A percentile compares a stretch with the other conserved stretches of the same genome.
Conservation (phyloP, 2,113 vertebrate genomes). For the Thunnus thynnus region DNA sequence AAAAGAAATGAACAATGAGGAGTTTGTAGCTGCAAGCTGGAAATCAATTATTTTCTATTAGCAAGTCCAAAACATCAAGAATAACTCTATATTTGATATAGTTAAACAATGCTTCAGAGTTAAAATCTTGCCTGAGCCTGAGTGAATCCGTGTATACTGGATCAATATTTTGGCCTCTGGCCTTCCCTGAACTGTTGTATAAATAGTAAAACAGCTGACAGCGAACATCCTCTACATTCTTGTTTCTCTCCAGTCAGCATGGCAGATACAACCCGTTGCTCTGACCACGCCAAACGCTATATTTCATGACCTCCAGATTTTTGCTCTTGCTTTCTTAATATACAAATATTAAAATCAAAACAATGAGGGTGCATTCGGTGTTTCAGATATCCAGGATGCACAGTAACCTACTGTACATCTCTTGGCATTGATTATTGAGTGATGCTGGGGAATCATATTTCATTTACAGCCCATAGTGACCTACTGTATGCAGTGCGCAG, state of each 20-base stretch:
- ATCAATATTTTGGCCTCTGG: conserved; percentile 75
- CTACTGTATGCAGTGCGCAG: conserved; percentile 15
- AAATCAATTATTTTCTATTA: neutral
- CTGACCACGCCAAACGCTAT: conserved; percentile 17
- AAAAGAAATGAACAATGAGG: neutral
- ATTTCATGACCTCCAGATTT: conserved; percentile 55
- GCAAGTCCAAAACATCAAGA: conserved; percentile 1
- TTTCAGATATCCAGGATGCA: conserved; percentile 31
- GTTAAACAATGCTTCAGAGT: neutral
- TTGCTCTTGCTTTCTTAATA: neutral
- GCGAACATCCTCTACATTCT: conserved; percentile 64
- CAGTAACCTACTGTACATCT: conserved; percentile 31
- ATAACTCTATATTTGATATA: neutral
- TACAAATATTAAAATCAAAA: neutral
- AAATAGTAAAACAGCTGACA: conserved; percentile 78
- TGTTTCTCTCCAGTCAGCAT: conserved; percentile 67
- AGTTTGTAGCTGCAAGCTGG: neutral
- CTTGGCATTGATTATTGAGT: conserved; percentile 57
- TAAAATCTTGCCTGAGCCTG: conserved; percentile 15
- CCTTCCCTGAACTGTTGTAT: conserved; percentile 70
- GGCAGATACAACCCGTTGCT: conserved; percentile 33
- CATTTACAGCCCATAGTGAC: conserved; percentile 49
- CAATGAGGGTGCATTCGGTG: conserved; percentile 2
- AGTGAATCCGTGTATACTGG: conserved; percentile 46
- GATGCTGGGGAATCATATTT: conserved; percentile 62